Evolutionary conservation across 2,888 invertebrate genomes (phyloP), one percentile per base, ranked within the genome.

Genomic region (Anticlea derivata): DNA sequence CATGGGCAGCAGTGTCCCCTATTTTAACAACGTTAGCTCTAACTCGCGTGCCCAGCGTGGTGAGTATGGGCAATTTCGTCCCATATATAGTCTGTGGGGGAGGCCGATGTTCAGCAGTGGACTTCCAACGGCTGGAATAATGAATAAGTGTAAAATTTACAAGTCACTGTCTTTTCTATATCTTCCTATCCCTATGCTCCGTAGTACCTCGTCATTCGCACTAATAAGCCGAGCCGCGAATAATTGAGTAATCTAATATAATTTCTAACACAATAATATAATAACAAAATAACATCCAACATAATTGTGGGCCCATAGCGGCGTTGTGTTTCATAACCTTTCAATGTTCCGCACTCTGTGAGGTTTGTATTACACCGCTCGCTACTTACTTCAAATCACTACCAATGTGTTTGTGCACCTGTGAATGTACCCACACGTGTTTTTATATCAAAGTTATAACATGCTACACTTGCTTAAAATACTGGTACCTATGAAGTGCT

Each of bases 211-310:
- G 87, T 88, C 88, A 88, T 88, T 61, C 75, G 73, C 73, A 69
- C 75, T 88, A 88, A 88, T 87, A 87, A 88, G 88, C 87, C 77
- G 33, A 59, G 59, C 66, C 70, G 77, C 76, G 53, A 77, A 77
- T 84, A 81, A 83, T 82, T 78, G 80, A 73, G 78, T 79, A 77
- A 79, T 77, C 73, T 66, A 65, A 66, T 60, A 70, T 72, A 73
- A 53, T 53, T 52, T 44, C 48, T 45, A 53, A 39, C 53, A 49
- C 53, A 53, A 53, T 44, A 53, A 44, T 44, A 48, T 69, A 37
- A 41, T 66, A 68, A 47, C 35, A 48, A 68, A 37, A 41, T 66
- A 68, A 47, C 35, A 35, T 17, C 35, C 7, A 17, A 35, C 26
- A 20, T 44, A 48, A 56, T 56, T 55, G 56, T 34, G 35, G 45